A percentile compares a stretch with the other conserved stretches of the same genome.
phyloP scores from a whole-genome alignment of 2,888 invertebrate genomes.

The Aleiodes testaceus region DNA sequence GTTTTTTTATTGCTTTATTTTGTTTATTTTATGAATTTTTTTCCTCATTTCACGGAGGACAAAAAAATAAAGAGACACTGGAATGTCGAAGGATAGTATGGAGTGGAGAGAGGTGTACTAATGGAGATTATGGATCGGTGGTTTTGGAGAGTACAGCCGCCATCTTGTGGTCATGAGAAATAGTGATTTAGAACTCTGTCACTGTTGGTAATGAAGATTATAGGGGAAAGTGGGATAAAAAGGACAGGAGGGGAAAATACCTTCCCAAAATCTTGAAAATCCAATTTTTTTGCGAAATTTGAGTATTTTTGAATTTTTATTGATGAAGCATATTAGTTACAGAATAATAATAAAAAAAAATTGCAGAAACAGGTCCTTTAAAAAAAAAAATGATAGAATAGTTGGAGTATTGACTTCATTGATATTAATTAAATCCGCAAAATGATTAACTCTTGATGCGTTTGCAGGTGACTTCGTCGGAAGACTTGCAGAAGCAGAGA shows the following conservation, averaged over 20 bases:
- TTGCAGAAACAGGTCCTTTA: too few relatives aligned
- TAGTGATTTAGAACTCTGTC: background rate
- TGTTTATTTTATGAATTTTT: background rate
- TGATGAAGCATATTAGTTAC: too few relatives aligned
- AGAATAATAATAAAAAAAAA: too few relatives aligned
- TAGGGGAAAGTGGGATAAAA: too few relatives aligned
- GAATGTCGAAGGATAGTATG: constrained; percentile 14
- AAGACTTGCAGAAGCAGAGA: constrained; percentile 14
- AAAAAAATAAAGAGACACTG: constrained; percentile 5
- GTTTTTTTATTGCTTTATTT: background rate
- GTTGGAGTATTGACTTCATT: too few relatives aligned
- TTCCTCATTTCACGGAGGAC: too few relatives aligned
- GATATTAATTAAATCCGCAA: too few relatives aligned
- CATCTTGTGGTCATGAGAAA: constrained; percentile 15
- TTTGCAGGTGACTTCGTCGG: constrained; percentile 8
- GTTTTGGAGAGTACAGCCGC: background rate
- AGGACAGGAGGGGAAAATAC: too few relatives aligned
- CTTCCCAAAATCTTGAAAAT: too few relatives aligned
- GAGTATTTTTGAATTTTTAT: too few relatives aligned
- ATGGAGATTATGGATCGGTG: constrained; percentile 16
- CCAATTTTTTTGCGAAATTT: too few relatives aligned
- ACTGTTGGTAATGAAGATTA: background rate
- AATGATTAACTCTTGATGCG: background rate
- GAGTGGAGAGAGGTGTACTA: background rate
- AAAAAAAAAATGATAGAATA: too few relatives aligned